These are phyloP conservation scores for Keiferia lycopersicella DNA, from an alignment of 2,888 invertebrate species.

Conservation along the genomic window DNA sequence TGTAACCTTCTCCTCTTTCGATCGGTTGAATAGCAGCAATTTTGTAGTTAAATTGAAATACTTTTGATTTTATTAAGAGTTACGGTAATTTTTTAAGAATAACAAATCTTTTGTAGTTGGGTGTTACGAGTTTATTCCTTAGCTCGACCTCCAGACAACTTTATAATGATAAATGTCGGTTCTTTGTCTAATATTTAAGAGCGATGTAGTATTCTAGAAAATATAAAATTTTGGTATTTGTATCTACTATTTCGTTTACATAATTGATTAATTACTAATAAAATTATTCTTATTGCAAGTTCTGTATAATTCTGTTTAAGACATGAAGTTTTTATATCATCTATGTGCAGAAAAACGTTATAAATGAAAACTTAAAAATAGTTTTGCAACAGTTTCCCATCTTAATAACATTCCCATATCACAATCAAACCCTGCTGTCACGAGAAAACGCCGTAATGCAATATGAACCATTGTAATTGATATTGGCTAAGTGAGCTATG, in stretches of 20 bases:
- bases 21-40: not conserved
- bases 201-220: constrained; percentile 6
- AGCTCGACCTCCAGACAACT: not conserved
- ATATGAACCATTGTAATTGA: not conserved
- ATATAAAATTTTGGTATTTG: not conserved
- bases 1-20: not conserved
- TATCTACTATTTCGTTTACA: no score
- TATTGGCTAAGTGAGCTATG: constrained; percentile 20
- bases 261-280: no score
- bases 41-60: not conserved
- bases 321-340: no score
- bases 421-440: not conserved
- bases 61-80: not conserved
- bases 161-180: not conserved
- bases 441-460: not conserved
- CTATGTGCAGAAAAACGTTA: no score
- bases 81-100: not conserved
- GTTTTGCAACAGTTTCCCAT: not conserved
- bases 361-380: not conserved
- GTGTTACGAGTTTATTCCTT: not conserved
- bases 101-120: not conserved
- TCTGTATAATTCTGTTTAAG: no score
- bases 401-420: not conserved
- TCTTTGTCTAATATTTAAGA: not conserved
- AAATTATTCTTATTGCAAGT: no score